Conservation (phyloP, 2,113 vertebrate genomes). For the Hemichromis elongatus region DNA sequence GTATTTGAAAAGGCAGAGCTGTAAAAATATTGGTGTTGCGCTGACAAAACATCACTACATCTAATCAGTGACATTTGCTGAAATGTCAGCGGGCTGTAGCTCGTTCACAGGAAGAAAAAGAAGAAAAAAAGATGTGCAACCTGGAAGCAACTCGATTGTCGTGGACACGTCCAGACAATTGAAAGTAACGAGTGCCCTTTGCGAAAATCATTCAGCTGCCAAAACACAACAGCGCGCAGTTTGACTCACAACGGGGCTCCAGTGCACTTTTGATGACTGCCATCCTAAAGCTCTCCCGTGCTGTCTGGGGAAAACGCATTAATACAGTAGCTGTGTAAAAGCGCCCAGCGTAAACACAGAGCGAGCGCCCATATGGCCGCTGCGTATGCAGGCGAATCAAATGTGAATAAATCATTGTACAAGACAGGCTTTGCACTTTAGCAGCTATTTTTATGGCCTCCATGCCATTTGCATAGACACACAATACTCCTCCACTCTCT, state of each 20-base stretch:
- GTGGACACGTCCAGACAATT: neutral
- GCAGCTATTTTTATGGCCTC: conserved; percentile 26
- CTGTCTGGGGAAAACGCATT: neutral
- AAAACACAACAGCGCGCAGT: neutral
- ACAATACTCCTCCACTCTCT: neutral
- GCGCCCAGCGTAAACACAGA: neutral
- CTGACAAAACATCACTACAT: neutral
- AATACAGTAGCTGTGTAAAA: neutral
- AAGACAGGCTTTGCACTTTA: conserved; percentile 18
- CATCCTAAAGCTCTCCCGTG: neutral
- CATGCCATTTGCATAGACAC: neutral
- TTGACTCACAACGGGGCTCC: neutral
- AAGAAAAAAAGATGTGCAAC: neutral
- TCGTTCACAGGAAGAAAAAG: neutral
- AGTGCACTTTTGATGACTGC: neutral
- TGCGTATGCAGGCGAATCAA: neutral
- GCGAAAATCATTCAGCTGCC: neutral
- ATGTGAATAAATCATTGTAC: conserved; percentile 55
- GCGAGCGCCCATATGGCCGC: neutral
- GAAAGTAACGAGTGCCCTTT: neutral
- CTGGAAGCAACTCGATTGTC: neutral
- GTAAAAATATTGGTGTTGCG: neutral
- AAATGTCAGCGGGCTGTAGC: neutral
- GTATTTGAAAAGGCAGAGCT: neutral
- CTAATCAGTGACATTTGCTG: conserved; percentile 10